These are phyloP conservation scores for Tipula confusa DNA, from an alignment of 2,888 invertebrate species.

Conservation along the genomic window DNA sequence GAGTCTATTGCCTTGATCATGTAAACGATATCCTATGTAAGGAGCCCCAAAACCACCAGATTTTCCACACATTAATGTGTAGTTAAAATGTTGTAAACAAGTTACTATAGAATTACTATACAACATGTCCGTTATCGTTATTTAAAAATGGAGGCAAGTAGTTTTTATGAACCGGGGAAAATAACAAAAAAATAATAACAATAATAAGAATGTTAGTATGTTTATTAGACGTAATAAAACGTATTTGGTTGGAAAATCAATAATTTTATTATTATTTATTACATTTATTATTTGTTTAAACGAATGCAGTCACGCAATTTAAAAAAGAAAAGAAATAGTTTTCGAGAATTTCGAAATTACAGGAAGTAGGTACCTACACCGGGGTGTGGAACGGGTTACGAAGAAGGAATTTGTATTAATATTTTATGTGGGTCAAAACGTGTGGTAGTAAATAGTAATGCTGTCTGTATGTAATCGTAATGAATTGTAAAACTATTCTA, in stretches of 20 bases:
- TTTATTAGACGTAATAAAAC: neutral
- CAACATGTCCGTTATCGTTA: neutral
- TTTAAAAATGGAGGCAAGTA: neutral
- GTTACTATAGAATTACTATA: neutral
- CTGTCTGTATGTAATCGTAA: neutral
- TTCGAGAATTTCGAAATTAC: neutral
- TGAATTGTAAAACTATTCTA: neutral
- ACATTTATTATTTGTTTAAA: neutral
- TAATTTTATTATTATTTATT: conserved; percentile 3
- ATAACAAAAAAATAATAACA: neutral
- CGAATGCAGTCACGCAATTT: neutral
- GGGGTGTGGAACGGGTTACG: no score
- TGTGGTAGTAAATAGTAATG: no score
- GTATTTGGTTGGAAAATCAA: neutral
- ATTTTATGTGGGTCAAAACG: neutral
- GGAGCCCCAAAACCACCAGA: no score
- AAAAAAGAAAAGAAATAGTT: neutral
- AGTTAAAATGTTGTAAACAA: neutral
- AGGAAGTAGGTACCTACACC: neutral
- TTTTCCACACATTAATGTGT: neutral
- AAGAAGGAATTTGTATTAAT: neutral
- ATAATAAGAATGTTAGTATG: neutral
- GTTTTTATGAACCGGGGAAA: neutral
- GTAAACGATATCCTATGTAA: no score
- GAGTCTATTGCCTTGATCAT: no score